Evolutionary conservation across 2,888 invertebrate genomes (phyloP).

Genomic region (Magallana nippona): DNA sequence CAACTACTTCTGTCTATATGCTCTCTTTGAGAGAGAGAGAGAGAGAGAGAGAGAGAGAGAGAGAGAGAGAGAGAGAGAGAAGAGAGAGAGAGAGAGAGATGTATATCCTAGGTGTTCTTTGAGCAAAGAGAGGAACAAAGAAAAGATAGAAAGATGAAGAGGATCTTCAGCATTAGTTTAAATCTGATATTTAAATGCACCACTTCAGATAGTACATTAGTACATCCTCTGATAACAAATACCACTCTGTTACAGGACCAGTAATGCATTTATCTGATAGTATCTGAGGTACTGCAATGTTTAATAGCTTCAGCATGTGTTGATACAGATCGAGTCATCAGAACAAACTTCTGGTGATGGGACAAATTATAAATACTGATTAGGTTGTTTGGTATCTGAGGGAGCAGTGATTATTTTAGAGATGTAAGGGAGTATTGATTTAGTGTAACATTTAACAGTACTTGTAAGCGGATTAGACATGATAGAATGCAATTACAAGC

Average conservation of each 20-base stretch:
- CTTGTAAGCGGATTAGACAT: background rate
- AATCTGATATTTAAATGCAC: too few species aligned
- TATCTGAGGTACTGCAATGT: too few species aligned
- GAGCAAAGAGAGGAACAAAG: background rate
- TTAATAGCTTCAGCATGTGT: too few species aligned
- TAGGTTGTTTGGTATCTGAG: background rate
- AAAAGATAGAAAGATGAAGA: background rate
- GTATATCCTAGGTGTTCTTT: background rate
- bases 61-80: conserved; percentile 8
- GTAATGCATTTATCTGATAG: too few species aligned
- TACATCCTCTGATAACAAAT: too few species aligned
- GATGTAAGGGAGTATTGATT: conserved; percentile 5
- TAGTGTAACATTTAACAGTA: conserved; percentile 5
- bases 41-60: background rate
- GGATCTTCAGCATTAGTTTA: background rate
- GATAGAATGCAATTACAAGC: conserved; percentile 1
- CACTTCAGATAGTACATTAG: too few species aligned
- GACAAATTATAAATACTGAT: too few species aligned
- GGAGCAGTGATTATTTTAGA: conserved; percentile 13
- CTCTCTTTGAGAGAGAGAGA: too few species aligned
- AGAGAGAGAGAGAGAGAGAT: conserved; percentile 11
- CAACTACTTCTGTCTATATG: background rate
- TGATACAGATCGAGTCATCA: too few species aligned
- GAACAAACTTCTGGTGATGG: too few species aligned
- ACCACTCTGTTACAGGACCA: too few species aligned